phyloP scores from a whole-genome alignment of 2,797 vertebrate genomes.

The Calcarius lapponicus region DNA sequence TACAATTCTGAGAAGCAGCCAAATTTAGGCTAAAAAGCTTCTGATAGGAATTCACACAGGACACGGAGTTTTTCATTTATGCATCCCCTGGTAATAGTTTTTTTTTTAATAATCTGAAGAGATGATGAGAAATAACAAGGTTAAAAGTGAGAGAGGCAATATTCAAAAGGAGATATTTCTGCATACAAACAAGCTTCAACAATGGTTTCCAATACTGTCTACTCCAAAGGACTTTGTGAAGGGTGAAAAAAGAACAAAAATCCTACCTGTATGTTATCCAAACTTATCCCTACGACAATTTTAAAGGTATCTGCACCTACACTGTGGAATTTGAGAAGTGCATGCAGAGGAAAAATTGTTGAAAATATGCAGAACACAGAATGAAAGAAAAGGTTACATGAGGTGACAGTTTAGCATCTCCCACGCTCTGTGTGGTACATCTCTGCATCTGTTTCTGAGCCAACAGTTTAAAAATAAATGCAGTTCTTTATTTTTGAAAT shows the following conservation, averaged over 20 bases:
- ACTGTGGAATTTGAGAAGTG: neutral
- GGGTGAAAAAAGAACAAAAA: neutral
- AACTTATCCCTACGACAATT: neutral
- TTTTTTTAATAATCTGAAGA: neutral
- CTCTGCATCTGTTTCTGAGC: neutral
- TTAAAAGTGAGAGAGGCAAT: neutral
- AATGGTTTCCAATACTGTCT: neutral
- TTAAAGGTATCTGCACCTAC: neutral
- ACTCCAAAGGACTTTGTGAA: neutral
- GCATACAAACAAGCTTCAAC: neutral
- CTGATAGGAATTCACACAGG: neutral
- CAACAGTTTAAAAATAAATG: slow-evolving; percentile 28
- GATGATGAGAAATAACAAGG: neutral
- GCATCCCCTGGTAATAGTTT: slow-evolving; percentile 37
- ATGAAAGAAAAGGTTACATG: neutral
- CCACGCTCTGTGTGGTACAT: neutral
- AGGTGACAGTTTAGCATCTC: slow-evolving; percentile 4
- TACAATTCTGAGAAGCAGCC: neutral
- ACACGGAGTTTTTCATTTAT: slow-evolving; percentile 41
- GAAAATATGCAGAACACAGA: neutral
- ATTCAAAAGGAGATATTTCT: neutral
- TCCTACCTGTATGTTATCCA: neutral
- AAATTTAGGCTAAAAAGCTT: neutral
- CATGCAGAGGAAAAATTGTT: neutral
- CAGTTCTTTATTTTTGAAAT: slow-evolving; percentile 1